Conservation (phyloP, 2,888 invertebrate genomes). For the Drosophila merina region DNA sequence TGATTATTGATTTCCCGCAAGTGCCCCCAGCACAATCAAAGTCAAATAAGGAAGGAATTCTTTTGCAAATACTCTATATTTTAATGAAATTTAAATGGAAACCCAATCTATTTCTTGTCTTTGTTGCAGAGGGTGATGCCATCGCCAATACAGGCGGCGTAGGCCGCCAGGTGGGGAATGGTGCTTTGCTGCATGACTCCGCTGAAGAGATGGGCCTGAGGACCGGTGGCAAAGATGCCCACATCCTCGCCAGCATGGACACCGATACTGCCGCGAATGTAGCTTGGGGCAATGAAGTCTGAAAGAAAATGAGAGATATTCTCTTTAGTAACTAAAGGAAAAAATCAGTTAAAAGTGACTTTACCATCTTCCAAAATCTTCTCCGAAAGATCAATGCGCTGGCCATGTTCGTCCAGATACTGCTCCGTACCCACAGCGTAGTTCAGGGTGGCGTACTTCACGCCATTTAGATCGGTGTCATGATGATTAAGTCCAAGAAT, state of each 20-base stretch:
- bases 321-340: not conserved
- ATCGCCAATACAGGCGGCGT: slow-evolving; percentile 88
- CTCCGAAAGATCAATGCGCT: slow-evolving; percentile 63
- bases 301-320: not conserved
- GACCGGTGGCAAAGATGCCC: slow-evolving; percentile 90
- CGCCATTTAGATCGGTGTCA: slow-evolving; percentile 85
- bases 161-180: slow-evolving; percentile 90
- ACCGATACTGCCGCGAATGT: slow-evolving; percentile 86
- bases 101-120: not conserved
- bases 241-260: slow-evolving; percentile 91
- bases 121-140: slow-evolving; percentile 66
- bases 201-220: slow-evolving; percentile 90
- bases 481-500: slow-evolving; percentile 85
- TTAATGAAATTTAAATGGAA: not conserved
- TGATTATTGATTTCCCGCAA: slow-evolving; percentile 54
- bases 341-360: not conserved
- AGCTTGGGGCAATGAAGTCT: slow-evolving; percentile 79
- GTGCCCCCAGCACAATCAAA: slow-evolving; percentile 1
- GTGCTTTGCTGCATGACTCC: slow-evolving; percentile 91
- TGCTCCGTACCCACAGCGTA: slow-evolving; percentile 88
- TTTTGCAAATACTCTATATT: slow-evolving; percentile 11
- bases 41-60: not conserved
- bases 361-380: slow-evolving; percentile 49
- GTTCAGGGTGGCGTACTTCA: slow-evolving; percentile 88
- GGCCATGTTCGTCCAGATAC: slow-evolving; percentile 58